Base-by-base conservation (phyloP, 2,113 vertebrate species). In the Balaenoptera acutorostrata region DNA sequence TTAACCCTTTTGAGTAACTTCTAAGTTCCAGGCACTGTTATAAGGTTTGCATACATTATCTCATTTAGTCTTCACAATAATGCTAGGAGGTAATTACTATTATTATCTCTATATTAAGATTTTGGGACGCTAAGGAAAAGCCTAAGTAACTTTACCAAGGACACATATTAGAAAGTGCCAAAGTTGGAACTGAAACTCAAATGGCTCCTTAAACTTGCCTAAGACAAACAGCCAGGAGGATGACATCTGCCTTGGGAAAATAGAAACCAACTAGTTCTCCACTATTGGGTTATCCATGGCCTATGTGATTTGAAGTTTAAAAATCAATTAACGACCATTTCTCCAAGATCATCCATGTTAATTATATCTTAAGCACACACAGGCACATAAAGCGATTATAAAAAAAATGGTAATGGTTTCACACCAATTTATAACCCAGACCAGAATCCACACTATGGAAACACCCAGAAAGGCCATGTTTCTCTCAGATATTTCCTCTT, bases 261-360 rank as follows among this genome's bases (percentile, higher is more conserved):
- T 12, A 90, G 0, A 31, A 3, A 25, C 4, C 15, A 46, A 18
- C 15, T 4, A 1, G 69, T 97, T 95, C 27, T 6, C 66, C 77
- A 33, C 15, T 68, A 69, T 14, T 5, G 2, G 11, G 8, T 92
- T 96, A 80, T 23, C 57, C 9, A 90, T 31, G 0, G 1, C 39
- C 52, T 96, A 23, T 83, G 55, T 95, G 90, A 97, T 80, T 36
- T 90, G 52, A 97, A 97, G 77, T 94, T 97, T 96, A 96, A 98
- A 98, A 98, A 93, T 97, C 12, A 97, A 75, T 97, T 97, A 96
- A 83, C 39, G 82, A 36, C 11, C 80, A 93, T 46, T 97, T 97
- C 27, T 7, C 17, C 41, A 87, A 96, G 41, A 91, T 90, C 90
- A 92, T 90, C 15, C 29, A 78, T 90, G 33, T 95, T 98, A 96